Conservation (phyloP, 2,797 vertebrate genomes). For the Emydoidea blandingii region DNA sequence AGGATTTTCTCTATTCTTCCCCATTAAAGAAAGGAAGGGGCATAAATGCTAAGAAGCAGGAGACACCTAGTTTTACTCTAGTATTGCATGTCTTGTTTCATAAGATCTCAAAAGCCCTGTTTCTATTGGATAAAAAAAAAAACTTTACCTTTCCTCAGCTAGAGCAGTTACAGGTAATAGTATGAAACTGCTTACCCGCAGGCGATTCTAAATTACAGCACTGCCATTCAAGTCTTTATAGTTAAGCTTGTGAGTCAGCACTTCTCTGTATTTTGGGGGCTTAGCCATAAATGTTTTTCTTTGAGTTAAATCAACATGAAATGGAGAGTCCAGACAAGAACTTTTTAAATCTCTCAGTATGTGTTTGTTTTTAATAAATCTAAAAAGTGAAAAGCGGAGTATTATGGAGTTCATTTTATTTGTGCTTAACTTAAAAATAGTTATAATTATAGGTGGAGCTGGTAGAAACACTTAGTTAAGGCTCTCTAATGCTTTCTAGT, state of each 20-base stretch:
- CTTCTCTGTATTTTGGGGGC: background rate
- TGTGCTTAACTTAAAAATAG: background rate
- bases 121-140: constrained; percentile 34
- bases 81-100: background rate
- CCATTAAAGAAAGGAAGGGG: background rate
- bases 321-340: background rate
- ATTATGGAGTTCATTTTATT: background rate
- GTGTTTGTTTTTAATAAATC: background rate
- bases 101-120: constrained; percentile 32
- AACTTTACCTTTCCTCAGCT: constrained; percentile 20
- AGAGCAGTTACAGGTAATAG: constrained; percentile 37
- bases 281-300: background rate
- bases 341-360: background rate
- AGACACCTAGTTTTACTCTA: background rate
- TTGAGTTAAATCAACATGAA: constrained; percentile 21
- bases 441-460: background rate
- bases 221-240: background rate
- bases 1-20: background rate
- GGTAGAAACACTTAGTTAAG: background rate
- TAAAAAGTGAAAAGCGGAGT: background rate
- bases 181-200: background rate
- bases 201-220: constrained; percentile 31
- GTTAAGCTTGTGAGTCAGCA: background rate
- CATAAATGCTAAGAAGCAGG: background rate
- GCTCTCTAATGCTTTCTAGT: background rate